Percentiles rank a stretch among this genome's conserved stretches.
phyloP scores from a whole-genome alignment of 2,797 vertebrate genomes.

The Tiaroga cobitis region DNA sequence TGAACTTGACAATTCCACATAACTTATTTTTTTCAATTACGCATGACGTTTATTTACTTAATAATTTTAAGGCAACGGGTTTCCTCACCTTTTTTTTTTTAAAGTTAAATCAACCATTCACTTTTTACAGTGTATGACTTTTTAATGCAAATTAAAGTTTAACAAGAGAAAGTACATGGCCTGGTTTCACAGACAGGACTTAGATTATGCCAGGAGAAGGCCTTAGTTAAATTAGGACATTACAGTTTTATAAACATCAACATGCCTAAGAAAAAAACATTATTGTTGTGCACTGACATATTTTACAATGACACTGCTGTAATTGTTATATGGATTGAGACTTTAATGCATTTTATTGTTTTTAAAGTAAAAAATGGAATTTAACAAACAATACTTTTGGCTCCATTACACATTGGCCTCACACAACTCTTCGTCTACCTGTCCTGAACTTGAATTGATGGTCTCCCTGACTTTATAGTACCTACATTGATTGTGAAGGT shows the following conservation, averaged over 20 bases:
- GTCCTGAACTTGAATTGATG: constrained; percentile 75
- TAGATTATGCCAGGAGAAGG: not conserved
- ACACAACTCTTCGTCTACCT: constrained; percentile 62
- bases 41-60: no score
- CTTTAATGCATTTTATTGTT: not conserved
- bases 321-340: not conserved
- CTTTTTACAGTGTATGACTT: not conserved
- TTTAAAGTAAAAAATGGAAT: not conserved
- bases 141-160: not conserved
- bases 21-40: no score
- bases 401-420: constrained; percentile 47
- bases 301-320: not conserved
- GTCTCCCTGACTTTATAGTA: constrained; percentile 77
- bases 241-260: not conserved
- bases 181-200: not conserved
- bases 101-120: no score
- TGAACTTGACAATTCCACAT: no score
- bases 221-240: not conserved
- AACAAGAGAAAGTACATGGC: not conserved
- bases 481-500: constrained; percentile 75
- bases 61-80: no score
- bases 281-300: not conserved
- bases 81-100: no score
- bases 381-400: constrained; percentile 44
- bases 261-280: not conserved